Percentiles rank a stretch among this genome's conserved stretches.
These are phyloP conservation scores for Temnothorax nylanderi DNA, from an alignment of 1,140 invertebrate species.

Conservation along the genomic window DNA sequence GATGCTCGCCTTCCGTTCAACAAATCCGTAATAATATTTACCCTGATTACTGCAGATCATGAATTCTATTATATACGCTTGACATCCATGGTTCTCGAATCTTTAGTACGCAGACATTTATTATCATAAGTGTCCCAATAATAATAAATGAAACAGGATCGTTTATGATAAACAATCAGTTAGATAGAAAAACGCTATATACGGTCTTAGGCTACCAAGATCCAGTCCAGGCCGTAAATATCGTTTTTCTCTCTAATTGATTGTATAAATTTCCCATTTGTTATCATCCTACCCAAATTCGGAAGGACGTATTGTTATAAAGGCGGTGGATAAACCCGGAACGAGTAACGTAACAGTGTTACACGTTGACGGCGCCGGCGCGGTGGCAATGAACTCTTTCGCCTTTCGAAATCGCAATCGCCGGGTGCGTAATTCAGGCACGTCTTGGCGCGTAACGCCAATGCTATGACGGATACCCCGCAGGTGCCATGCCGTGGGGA, in stretches of 20 bases:
- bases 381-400: constrained; percentile 75
- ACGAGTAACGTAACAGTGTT: constrained; percentile 32
- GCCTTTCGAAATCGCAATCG: constrained; percentile 66
- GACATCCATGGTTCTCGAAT: background rate
- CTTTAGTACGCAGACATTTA: background rate
- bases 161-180: too few species aligned
- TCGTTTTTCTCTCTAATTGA: too few species aligned
- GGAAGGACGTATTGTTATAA: background rate
- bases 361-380: background rate
- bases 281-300: background rate
- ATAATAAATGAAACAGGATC: too few species aligned
- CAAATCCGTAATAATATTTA: background rate
- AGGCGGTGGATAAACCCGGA: background rate
- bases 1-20: background rate
- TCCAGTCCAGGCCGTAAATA: too few species aligned
- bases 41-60: background rate
- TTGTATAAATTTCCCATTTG: background rate
- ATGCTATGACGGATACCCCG: constrained; percentile 44
- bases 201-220: too few species aligned
- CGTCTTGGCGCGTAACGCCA: constrained; percentile 33
- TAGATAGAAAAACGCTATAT: too few species aligned
- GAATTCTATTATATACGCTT: background rate
- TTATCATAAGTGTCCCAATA: too few species aligned
- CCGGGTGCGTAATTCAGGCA: constrained; percentile 61
- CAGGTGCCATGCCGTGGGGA: constrained; percentile 35